Evolutionary conservation across 2,888 invertebrate species (phyloP).

Genomic region (Thysanoteuthis rhombus): DNA sequence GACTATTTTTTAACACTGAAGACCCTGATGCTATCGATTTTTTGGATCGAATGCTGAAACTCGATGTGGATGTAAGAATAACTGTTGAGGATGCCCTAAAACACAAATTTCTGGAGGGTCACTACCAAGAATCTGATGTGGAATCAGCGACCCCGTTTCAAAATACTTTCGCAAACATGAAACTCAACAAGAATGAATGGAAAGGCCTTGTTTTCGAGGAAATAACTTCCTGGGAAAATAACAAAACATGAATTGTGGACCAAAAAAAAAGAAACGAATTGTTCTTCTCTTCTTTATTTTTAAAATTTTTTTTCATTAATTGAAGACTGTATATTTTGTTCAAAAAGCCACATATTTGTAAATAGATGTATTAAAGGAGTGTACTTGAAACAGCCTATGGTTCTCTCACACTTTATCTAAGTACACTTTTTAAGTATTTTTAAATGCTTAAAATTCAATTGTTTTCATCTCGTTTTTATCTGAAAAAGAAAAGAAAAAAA

Average conservation of each 20-base stretch:
- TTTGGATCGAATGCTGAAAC: constrained; percentile 1
- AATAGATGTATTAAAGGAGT: no score
- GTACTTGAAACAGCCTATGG: no score
- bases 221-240: not conserved
- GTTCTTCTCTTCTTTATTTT: no score
- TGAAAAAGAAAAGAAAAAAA: no score
- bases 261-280: no score
- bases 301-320: no score
- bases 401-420: no score
- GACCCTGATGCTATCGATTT: not conserved
- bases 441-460: no score
- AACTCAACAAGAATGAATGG: constrained; percentile 18
- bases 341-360: no score
- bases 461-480: no score
- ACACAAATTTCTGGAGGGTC: not conserved
- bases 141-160: not conserved
- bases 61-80: not conserved
- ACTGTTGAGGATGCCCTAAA: not conserved
- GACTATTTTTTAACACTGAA: not conserved
- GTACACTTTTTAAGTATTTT: no score
- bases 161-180: not conserved
- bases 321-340: no score
- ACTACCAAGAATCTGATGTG: not conserved
- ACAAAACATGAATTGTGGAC: not conserved
- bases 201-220: not conserved